Base-by-base conservation (phyloP, 2,113 vertebrate genomes). In the Martes martes region DNA sequence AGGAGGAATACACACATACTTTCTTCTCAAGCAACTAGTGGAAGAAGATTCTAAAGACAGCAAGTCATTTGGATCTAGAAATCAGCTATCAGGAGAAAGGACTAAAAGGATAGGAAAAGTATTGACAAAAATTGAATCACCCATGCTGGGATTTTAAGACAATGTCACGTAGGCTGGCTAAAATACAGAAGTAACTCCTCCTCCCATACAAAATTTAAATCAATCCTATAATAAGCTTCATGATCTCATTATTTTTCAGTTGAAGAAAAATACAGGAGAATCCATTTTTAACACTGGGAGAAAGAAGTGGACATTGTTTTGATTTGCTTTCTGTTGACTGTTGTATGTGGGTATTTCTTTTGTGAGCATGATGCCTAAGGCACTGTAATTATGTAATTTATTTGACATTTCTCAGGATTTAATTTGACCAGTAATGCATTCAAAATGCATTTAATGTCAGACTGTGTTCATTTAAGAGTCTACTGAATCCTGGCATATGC, bases 371-470 rank as follows among this genome's bases (percentile, higher is more conserved):
- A 39, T 91, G 45, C 78, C 87, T 73, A 36, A 93, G 52, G 55
- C 26, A 57, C 74, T 94, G 95, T 94, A n/a, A 89, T 95, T 90
- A 87, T 86, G 36, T 59, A 89, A 94, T 95, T 93, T 96, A 88
- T 88, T 88, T 94, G 94, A 61, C 84, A n/a, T 92, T 93, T 92
- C 42, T 87, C 89, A 65, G 61, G 59, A 86, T 96, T 98, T 80
- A 96, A 81, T 95, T 94, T 98, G 78, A 57, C 33, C 59, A 52
- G 24, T 92, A 89, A 94, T 85, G 85, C 52, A 89, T 93, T 82
- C 33, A 93, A 97, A 94, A 97, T 83, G 63, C 31, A 94, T 96
- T 97, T 98, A 94, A 96, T 96, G 85, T 85, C 90, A 89, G 10
- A n/a, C 42, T 89, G 57, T 45, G 24, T 91, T 96, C 80, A 73